These are phyloP conservation scores for Corvus hawaiiensis DNA, from an alignment of 2,113 vertebrate species.

Conservation along the genomic window DNA sequence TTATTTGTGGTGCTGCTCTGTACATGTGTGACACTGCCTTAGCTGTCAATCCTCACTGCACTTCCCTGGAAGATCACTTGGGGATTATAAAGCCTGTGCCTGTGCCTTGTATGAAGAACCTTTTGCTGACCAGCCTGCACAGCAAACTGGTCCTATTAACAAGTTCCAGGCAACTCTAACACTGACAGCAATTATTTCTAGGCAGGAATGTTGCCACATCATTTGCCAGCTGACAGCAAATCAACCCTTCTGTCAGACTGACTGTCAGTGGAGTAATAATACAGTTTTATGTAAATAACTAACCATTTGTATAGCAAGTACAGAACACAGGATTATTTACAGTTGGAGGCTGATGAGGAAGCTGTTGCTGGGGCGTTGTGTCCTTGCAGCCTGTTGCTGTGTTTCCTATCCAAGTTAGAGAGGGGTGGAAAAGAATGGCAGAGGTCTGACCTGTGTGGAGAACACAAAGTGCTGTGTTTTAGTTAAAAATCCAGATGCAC, in stretches of 20 bases:
- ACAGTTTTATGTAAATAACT: background rate
- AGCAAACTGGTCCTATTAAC: background rate
- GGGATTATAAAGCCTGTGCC: background rate
- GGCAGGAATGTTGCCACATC: background rate
- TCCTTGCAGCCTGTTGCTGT: conserved; percentile 23
- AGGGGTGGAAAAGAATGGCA: background rate
- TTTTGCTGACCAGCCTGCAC: background rate
- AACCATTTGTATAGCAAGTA: background rate
- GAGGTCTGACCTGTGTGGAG: background rate
- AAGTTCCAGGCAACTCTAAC: background rate
- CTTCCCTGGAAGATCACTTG: background rate
- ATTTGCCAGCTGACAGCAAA: background rate
- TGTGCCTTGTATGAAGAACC: background rate
- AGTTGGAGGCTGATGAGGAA: conserved; percentile 14
- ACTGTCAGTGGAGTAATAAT: background rate
- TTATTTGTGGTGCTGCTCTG: conserved; percentile 32
- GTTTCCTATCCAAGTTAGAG: background rate
- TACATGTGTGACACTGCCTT: background rate
- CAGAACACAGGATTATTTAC: background rate
- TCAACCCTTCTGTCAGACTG: background rate
- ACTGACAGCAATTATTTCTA: background rate
- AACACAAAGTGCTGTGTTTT: background rate
- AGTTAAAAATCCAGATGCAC: rapidly evolving
- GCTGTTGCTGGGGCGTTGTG: conserved; percentile 9
- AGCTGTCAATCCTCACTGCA: background rate